These are phyloP conservation scores for Apomyelois bistriatella DNA, from an alignment of 2,888 invertebrate species.

Conservation along the genomic window DNA sequence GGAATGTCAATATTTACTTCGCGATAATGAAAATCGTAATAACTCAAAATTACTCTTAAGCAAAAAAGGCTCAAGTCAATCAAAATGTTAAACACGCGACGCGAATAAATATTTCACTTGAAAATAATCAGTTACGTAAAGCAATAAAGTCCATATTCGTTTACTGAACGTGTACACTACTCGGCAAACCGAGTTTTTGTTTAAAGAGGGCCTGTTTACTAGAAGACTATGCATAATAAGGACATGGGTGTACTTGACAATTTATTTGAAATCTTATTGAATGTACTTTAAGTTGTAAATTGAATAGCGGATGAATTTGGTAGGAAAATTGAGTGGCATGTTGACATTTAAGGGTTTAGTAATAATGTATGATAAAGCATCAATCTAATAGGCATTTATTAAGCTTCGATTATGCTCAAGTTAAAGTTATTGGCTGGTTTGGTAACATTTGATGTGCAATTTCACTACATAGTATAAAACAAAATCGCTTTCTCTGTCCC, in stretches of 20 bases:
- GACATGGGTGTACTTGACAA: background rate
- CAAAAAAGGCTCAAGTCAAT: conserved; percentile 8
- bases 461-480: too few species aligned
- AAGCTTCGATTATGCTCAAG: background rate
- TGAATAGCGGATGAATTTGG: background rate
- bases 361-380: conserved; percentile 5
- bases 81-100: conserved; percentile 7
- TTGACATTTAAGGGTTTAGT: conserved; percentile 9
- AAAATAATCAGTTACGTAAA: background rate
- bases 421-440: too few species aligned
- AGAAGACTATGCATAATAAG: conserved; percentile 13
- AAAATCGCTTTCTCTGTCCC: too few species aligned
- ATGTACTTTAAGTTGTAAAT: background rate
- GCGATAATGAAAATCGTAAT: too few species aligned
- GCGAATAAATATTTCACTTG: background rate
- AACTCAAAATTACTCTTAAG: too few species aligned
- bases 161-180: background rate
- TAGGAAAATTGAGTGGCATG: conserved; percentile 7
- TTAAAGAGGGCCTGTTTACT: conserved; percentile 23
- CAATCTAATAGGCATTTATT: background rate
- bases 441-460: too few species aligned
- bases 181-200: conserved; percentile 26
- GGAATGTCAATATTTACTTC: too few species aligned
- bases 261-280: background rate
- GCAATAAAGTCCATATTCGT: background rate